Base-by-base conservation (phyloP, 2,113 vertebrate genomes). In the Eublepharis macularius region DNA sequence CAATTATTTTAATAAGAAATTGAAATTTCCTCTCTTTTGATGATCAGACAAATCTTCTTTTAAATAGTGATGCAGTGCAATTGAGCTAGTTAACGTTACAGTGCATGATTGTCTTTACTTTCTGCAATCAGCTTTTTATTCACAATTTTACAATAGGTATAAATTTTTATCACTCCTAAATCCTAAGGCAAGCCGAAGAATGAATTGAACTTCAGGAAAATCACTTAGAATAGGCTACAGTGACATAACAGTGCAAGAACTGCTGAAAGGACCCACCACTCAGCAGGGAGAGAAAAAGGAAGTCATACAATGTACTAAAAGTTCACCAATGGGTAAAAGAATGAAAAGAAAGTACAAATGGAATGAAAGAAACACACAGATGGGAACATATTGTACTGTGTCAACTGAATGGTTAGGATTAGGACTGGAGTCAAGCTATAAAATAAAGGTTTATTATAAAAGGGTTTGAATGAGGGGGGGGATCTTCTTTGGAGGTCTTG, bases 111-210 rank as follows among this genome's bases (percentile, higher is more conserved):
- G 90, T 93, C 91, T 94, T 94, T 92, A 92, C 90, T 92, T 93
- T 84, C 86, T 0, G 81, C 94, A 93, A 94, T 94, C 94, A 94
- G 91, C 36, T 90, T 93, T 80, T 95, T 94, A 94, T 94, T 94
- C 92, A 92, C 87, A 88, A 75, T 94, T 94, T 94, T 94, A 94
- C 92, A 95, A 94, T 94, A 90, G 91, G 86, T 94, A 82, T 93
- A 94, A 94, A 91, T 92, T 93, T 94, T 94, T 94, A 86, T 94
- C 86, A 91, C 87, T 94, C 89, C 82, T 94, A 86, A 91, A 90
- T 94, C 89, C 82, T 94, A 86, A 91, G 91, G 88, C 92, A 93
- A 94, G 92, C 91, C 87, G 80, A 87, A 81, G 92, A 94, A 86
- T 83, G 92, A 94, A 82, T 86, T 90, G 84, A 93, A 84, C 76